Evolutionary conservation across 2,797 vertebrate species (phyloP).

Genomic region (Meriones psammophilus): DNA sequence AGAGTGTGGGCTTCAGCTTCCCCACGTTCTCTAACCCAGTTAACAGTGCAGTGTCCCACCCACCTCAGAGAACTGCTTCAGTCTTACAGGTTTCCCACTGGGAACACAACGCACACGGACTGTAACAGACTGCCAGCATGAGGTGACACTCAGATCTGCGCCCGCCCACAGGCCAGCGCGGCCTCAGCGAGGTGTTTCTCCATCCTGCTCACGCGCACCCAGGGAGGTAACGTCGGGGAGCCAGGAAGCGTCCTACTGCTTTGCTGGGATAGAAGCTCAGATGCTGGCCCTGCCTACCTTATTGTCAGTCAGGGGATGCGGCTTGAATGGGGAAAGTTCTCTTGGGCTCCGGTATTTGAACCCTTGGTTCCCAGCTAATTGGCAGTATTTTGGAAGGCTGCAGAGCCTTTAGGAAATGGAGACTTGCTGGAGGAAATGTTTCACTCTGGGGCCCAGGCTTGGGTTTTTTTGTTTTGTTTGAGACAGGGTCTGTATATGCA

Average conservation of each 20-base stretch:
- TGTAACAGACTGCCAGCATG: not conserved
- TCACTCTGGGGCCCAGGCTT: not conserved
- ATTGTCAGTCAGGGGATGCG: not conserved
- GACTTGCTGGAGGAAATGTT: not conserved
- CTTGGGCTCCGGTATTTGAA: too few species aligned
- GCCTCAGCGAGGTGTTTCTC: not conserved
- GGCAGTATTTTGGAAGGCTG: not conserved
- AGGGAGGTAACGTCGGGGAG: too few species aligned
- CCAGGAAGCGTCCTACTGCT: not conserved
- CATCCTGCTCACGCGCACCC: not conserved
- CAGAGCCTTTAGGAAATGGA: not conserved
- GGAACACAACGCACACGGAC: not conserved
- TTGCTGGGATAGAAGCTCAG: not conserved
- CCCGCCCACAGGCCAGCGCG: not conserved
- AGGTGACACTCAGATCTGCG: not conserved
- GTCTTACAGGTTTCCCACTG: not conserved
- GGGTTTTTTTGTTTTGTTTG: not conserved
- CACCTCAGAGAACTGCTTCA: not conserved
- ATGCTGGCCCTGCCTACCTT: not conserved
- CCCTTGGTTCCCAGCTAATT: not conserved
- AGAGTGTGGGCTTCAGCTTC: not conserved
- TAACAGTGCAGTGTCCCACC: conserved; percentile 28
- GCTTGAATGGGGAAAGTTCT: too few species aligned
- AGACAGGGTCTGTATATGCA: not conserved
- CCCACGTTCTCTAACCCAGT: not conserved